Evolutionary conservation across 2,797 vertebrate species (phyloP).

Genomic region (Sebastes baramenuke): DNA sequence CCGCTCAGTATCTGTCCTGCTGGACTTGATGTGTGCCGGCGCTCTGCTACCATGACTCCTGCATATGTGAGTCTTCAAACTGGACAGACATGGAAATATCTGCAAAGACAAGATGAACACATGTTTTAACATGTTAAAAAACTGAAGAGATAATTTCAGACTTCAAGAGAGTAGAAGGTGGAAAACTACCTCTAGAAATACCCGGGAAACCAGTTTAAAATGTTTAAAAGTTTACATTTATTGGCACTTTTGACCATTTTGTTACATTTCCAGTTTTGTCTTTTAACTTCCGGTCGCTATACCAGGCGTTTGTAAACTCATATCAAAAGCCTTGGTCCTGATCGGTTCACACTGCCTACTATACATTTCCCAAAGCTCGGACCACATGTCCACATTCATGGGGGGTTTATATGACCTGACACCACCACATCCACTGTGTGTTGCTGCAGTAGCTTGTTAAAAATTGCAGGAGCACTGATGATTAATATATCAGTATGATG

Average conservation of each 20-base stretch:
- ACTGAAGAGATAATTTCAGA: not conserved
- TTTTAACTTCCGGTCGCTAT: not conserved
- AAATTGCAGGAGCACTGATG: not conserved
- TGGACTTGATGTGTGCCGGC: constrained; percentile 33
- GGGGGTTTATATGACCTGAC: not conserved
- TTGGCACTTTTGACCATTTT: not conserved
- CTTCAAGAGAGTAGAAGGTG: not conserved
- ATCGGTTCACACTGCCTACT: not conserved
- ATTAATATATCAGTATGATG: not conserved
- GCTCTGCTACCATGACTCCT: constrained; percentile 57
- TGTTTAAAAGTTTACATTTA: not conserved
- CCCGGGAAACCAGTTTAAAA: not conserved
- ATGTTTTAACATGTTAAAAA: not conserved
- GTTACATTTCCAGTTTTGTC: not conserved
- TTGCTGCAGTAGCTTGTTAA: not conserved
- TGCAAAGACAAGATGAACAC: constrained; percentile 36
- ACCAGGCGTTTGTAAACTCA: not conserved
- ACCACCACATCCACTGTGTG: not conserved
- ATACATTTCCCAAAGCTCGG: not conserved
- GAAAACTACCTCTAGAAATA: not conserved
- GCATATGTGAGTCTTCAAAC: constrained; percentile 69
- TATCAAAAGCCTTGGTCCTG: not conserved
- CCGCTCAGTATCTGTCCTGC: constrained; percentile 1
- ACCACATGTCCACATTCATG: not conserved
- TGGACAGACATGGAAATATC: constrained; percentile 69